Evolutionary conservation across 2,797 vertebrate genomes (phyloP).

Genomic region (Mallotus villosus): DNA sequence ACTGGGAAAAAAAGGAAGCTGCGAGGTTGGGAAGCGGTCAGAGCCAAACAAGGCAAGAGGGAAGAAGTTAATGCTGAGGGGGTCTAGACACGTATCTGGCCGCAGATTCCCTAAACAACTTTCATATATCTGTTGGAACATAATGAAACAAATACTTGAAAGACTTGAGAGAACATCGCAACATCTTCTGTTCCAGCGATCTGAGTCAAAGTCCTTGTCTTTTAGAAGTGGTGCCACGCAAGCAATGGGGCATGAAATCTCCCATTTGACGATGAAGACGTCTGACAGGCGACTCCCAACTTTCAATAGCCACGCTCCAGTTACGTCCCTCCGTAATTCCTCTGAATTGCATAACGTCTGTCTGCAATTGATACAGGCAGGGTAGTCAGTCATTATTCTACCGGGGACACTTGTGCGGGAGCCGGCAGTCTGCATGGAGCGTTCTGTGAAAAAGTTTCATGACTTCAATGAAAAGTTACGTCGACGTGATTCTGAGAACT

Average conservation of each 20-base stretch:
- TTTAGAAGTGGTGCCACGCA: constrained; percentile 26
- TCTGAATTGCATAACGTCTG: constrained; percentile 24
- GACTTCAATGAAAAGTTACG: too few relatives aligned
- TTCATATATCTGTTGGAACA: not conserved
- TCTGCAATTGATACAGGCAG: constrained; percentile 4
- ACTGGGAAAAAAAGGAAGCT: not conserved
- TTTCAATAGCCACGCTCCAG: constrained; percentile 18
- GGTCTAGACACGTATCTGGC: constrained; percentile 3
- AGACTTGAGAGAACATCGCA: not conserved
- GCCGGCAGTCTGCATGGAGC: too few relatives aligned
- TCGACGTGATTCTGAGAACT: not conserved
- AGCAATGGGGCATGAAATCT: constrained; percentile 35
- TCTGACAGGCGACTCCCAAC: constrained; percentile 24
- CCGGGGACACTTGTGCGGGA: not conserved
- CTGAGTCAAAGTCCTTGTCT: constrained; percentile 29
- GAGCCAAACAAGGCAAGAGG: not conserved
- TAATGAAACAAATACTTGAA: constrained; percentile 4
- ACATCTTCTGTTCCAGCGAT: constrained; percentile 19
- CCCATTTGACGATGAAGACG: constrained; percentile 31
- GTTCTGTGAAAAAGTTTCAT: too few relatives aligned
- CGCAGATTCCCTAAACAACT: constrained; percentile 5
- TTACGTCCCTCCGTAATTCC: constrained; percentile 1
- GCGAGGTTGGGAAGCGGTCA: not conserved
- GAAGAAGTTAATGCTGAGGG: not conserved
- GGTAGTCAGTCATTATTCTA: not conserved